phyloP scores from a whole-genome alignment of 2,797 vertebrate genomes.

The Neosilurus mollespiculum region DNA sequence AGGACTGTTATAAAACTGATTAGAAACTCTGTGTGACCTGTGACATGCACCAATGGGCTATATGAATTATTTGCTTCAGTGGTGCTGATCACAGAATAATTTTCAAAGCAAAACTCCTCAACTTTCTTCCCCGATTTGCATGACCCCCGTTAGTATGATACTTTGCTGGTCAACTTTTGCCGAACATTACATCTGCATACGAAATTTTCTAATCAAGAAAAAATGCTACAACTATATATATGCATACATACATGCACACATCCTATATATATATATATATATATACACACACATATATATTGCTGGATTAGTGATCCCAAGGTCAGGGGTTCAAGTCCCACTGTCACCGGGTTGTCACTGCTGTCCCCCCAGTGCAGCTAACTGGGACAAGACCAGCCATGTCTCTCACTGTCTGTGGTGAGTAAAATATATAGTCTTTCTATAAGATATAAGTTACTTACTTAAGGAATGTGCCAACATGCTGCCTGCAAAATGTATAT shows the following conservation, averaged over 20 bases:
- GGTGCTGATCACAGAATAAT: slow-evolving; percentile 1
- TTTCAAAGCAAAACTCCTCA: slow-evolving; percentile 7
- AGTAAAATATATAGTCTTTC: too few relatives aligned
- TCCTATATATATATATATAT: too few relatives aligned
- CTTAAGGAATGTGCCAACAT: too few relatives aligned
- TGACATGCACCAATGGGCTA: background rate
- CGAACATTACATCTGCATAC: background rate
- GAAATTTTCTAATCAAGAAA: slow-evolving; percentile 6
- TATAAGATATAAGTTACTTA: too few relatives aligned
- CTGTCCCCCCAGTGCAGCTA: too few relatives aligned
- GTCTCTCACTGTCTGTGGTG: too few relatives aligned
- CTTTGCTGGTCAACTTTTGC: background rate
- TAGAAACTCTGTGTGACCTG: slow-evolving; percentile 2
- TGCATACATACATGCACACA: too few relatives aligned
- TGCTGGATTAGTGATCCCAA: too few relatives aligned
- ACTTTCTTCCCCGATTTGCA: background rate
- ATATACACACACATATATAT: too few relatives aligned
- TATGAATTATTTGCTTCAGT: background rate
- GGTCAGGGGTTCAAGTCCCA: too few relatives aligned
- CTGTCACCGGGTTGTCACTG: too few relatives aligned
- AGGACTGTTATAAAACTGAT: slow-evolving; percentile 1
- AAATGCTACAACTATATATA: background rate
- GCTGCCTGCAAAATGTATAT: background rate
- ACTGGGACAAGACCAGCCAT: too few relatives aligned
- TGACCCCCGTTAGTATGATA: background rate